Evolutionary conservation across 2,113 vertebrate genomes (phyloP).

Genomic region (Uria lomvia): DNA sequence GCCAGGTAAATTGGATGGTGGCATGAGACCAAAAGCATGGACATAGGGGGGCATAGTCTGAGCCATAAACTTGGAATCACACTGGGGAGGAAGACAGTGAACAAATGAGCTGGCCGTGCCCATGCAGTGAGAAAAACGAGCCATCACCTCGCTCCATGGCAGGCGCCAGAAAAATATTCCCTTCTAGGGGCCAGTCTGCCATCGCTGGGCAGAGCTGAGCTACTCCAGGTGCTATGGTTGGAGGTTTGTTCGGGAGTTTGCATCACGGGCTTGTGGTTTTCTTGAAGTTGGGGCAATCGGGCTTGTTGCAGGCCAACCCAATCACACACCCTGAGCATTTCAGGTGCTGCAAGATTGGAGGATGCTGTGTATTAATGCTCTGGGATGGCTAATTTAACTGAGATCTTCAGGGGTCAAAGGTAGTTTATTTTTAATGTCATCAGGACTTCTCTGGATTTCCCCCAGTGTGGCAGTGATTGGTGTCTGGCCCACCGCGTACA

Average conservation of each 20-base stretch:
- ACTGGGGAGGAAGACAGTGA: background rate
- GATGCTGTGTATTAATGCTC: background rate
- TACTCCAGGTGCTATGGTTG: background rate
- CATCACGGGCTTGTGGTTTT: background rate
- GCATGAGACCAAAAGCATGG: conserved; percentile 15
- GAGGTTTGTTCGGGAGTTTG: background rate
- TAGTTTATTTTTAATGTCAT: background rate
- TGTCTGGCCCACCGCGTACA: background rate
- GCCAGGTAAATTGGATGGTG: conserved; percentile 23
- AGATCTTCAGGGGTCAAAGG: background rate
- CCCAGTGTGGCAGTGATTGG: background rate
- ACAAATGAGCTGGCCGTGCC: background rate
- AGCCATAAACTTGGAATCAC: background rate
- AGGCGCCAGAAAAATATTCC: background rate
- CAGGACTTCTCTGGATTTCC: background rate
- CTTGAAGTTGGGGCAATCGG: background rate
- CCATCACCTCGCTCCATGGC: background rate
- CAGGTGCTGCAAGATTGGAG: background rate
- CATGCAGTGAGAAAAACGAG: background rate
- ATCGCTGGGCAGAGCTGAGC: background rate
- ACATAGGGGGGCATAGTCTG: background rate
- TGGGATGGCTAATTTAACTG: background rate
- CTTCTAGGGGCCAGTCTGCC: background rate
- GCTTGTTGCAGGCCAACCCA: background rate
- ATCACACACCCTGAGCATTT: background rate